Base-by-base conservation (phyloP, 2,888 invertebrate genomes). In the Deroplatys truncata region DNA sequence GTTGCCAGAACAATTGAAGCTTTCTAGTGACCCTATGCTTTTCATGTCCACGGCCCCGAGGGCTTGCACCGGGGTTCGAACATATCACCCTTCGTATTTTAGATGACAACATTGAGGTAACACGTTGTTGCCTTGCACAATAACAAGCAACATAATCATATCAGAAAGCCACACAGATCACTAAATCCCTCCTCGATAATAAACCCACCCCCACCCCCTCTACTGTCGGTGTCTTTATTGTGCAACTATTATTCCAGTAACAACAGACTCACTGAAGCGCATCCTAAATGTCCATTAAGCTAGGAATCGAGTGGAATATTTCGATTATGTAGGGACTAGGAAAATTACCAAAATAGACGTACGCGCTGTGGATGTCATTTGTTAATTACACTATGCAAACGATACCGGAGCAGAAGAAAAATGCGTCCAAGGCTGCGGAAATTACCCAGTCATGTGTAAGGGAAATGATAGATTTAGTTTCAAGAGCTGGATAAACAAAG, bases 371-470 rank as follows among this genome's bases (percentile, higher is more conserved):
- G 31, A 87, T 87, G 87, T 87, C 87, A 87, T 87, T 87, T 87
- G 83, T 87, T 87, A 87, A 87, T 87, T 87, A 87, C 35, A 82
- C 83, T 87, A 87, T 83, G 87, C 87, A 87, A 87, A 87, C 87
- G 83, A 31, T 13, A n/a, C 82, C 35, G 28, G 56, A 72, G 56
- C 56, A 72, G 56, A 72, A 72, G 56, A 72, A 72, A 72, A 72
- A 72, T 20, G 56, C 56, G 56, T 72, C 20, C 20, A 72, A 72
- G 56, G 56, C 56, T 25, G 20, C 20, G 20, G 56, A 56, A 20
- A 56, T 56, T 56, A 56, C 16, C 25, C 56, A 7, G 56, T 72
- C 20, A 72, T 72, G 56, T 72, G 56, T 72, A 72, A 72, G 56
- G 56, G 56, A 72, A 72, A 72, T 72, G 56, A 72, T 72, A 72